Conservation (phyloP, 2,888 invertebrate genomes). For the Rhagonycha fulva region DNA sequence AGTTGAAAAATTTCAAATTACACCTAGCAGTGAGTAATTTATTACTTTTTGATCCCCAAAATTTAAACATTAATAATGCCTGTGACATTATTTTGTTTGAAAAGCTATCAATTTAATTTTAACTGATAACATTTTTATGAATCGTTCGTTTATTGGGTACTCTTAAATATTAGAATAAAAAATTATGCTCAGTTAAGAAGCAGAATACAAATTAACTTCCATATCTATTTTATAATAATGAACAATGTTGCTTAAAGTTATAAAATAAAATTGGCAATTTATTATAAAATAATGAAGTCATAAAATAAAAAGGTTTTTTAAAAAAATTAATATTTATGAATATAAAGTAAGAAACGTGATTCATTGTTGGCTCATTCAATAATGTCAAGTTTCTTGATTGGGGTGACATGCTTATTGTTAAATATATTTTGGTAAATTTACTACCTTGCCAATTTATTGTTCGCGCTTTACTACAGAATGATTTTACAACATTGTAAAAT, state of each 20-base stretch:
- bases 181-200: not conserved
- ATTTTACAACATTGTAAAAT: too few species aligned
- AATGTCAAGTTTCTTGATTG: too few species aligned
- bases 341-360: too few species aligned
- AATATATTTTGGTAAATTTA: too few species aligned
- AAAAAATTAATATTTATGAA: too few species aligned
- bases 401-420: too few species aligned
- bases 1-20: not conserved
- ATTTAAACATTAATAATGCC: not conserved
- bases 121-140: not conserved
- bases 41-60: not conserved
- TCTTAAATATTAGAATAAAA: not conserved
- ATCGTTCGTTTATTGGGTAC: not conserved
- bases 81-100: not conserved
- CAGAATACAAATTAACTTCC: not conserved
- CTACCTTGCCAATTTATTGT: too few species aligned
- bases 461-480: too few species aligned
- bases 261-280: not conserved
- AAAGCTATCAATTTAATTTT: not conserved
- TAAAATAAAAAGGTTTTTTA: too few species aligned
- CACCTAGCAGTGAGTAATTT: not conserved
- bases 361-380: too few species aligned
- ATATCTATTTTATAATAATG: not conserved
- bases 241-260: not conserved
- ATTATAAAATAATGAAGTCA: not conserved